Percentiles rank a stretch among this genome's conserved stretches.
phyloP scores from a whole-genome alignment of 2,113 vertebrate species.

The Pluvialis apricaria region DNA sequence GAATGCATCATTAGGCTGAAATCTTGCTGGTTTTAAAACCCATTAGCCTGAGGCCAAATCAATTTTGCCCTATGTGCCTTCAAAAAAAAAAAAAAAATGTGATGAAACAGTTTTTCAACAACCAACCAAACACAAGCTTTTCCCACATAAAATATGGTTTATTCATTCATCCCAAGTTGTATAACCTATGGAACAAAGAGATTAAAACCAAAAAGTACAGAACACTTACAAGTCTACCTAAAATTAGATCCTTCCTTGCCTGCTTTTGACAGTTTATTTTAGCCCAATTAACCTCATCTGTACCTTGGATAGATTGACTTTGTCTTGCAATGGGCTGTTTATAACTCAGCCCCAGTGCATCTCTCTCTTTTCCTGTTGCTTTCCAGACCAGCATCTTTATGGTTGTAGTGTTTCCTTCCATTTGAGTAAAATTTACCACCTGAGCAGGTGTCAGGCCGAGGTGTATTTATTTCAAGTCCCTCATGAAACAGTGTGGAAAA shows the following conservation, averaged over 20 bases:
- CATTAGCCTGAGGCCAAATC: background rate
- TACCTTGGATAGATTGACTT: background rate
- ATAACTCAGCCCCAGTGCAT: background rate
- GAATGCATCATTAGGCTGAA: background rate
- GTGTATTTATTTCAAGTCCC: background rate
- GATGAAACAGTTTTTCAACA: background rate
- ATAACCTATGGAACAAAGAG: background rate
- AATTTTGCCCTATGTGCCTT: background rate
- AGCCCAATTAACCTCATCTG: background rate
- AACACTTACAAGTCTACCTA: background rate
- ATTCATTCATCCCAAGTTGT: background rate
- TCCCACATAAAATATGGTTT: background rate
- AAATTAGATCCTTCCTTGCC: background rate
- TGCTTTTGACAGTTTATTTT: background rate
- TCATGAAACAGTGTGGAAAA: background rate
- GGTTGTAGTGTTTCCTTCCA: background rate
- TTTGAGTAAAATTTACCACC: background rate
- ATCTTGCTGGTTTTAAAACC: background rate
- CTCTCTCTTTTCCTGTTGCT: background rate
- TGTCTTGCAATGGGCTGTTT: background rate
- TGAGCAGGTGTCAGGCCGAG: background rate
- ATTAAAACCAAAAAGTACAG: background rate
- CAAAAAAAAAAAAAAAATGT: background rate
- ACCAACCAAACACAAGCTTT: background rate
- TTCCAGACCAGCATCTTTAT: background rate